A percentile compares a stretch with the other conserved stretches of the same genome.
phyloP scores from a whole-genome alignment of 2,888 invertebrate genomes.

The Epiblema foenella region DNA sequence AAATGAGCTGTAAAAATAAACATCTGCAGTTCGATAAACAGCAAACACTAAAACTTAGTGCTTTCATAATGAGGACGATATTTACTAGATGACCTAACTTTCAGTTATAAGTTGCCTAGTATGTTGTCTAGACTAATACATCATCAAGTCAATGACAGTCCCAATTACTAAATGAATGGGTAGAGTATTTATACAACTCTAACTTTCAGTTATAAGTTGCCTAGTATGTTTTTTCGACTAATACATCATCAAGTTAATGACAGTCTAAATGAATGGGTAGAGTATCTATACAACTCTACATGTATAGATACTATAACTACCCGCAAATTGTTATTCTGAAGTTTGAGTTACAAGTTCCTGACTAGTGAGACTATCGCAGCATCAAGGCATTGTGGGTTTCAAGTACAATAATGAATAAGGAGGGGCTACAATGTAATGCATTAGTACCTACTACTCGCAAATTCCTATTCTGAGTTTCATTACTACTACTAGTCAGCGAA shows the following conservation, averaged over 20 bases:
- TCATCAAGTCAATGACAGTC: too few species aligned
- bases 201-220: background rate
- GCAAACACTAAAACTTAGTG: background rate
- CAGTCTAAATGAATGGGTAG: too few species aligned
- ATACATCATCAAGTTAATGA: too few species aligned
- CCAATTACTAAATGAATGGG: too few species aligned
- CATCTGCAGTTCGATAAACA: background rate
- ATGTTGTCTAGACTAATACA: too few species aligned
- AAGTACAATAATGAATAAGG: slow-evolving; percentile 31
- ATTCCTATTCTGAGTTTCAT: slow-evolving; percentile 36
- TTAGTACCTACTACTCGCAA: slow-evolving; percentile 22
- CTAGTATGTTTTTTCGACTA: too few species aligned
- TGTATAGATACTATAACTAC: too few species aligned
- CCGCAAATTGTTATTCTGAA: too few species aligned
- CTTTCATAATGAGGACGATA: background rate
- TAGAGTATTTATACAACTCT: too few species aligned
- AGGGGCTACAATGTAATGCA: background rate
- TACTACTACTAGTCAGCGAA: slow-evolving; percentile 30
- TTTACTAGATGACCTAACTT: background rate
- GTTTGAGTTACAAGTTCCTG: background rate
- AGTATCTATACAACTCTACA: background rate
- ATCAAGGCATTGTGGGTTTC: slow-evolving; percentile 8
- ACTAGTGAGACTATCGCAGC: background rate
- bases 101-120: background rate
- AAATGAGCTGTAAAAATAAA: background rate